Evolutionary conservation across 2,797 vertebrate genomes (phyloP).

Genomic region (Gallinago solitaria): DNA sequence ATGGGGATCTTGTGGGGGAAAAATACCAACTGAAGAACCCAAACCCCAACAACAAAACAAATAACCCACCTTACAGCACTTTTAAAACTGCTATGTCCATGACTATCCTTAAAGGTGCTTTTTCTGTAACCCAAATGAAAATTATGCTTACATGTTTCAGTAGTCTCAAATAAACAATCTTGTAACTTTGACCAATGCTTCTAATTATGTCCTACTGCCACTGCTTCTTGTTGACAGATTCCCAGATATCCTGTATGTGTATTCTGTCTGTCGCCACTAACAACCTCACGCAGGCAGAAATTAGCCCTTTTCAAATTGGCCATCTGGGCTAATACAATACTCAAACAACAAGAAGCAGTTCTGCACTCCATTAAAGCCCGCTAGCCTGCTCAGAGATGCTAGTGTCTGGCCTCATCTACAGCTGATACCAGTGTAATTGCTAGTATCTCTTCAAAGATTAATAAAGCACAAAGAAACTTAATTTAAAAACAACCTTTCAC

Average conservation of each 20-base stretch:
- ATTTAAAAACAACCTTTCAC: neutral
- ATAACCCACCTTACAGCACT: neutral
- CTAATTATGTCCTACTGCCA: neutral
- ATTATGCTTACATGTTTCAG: neutral
- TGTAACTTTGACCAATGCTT: neutral
- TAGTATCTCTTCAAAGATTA: neutral
- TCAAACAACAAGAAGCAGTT: neutral
- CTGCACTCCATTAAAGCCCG: neutral
- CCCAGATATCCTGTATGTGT: neutral
- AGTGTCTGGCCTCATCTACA: neutral
- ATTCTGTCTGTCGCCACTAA: neutral
- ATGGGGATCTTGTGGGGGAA: neutral
- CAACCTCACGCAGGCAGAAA: neutral
- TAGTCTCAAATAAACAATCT: neutral
- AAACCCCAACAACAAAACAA: neutral
- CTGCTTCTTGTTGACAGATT: neutral
- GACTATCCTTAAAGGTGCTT: neutral
- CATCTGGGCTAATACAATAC: neutral
- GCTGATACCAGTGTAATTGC: neutral
- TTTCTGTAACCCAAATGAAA: neutral
- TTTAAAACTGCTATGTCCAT: neutral
- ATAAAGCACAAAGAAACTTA: neutral
- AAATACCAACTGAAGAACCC: too few relatives aligned
- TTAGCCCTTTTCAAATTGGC: neutral
- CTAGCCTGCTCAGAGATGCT: neutral